phyloP scores from a whole-genome alignment of 1,140 invertebrate genomes.

The Neuroterus valhalla region DNA sequence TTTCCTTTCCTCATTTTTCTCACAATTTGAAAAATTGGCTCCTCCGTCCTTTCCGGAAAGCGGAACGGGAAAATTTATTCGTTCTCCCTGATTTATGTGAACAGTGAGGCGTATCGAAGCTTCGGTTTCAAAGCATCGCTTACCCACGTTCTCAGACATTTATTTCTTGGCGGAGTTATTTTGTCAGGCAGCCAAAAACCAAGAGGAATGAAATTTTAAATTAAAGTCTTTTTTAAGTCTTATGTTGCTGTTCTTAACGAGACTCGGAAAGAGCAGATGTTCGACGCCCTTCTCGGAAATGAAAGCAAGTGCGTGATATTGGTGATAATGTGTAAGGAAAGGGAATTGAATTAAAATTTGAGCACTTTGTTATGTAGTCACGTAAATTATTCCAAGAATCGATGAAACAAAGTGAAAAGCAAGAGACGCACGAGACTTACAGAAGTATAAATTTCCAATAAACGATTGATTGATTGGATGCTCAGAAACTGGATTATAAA shows the following conservation, averaged over 20 bases:
- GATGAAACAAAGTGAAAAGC: neutral
- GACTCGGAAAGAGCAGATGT: conserved; percentile 42
- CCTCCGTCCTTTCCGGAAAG: neutral
- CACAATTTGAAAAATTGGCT: neutral
- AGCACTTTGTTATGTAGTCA: neutral
- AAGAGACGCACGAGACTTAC: neutral
- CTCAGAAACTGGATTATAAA: no score
- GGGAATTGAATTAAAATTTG: neutral
- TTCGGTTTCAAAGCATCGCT: neutral
- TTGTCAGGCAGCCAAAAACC: neutral
- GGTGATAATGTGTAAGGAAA: neutral
- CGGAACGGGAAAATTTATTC: neutral
- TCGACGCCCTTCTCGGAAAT: conserved; percentile 21
- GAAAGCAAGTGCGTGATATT: conserved; percentile 10
- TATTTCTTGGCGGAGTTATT: neutral
- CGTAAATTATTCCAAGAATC: neutral
- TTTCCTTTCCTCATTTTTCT: neutral
- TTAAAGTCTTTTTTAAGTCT: neutral
- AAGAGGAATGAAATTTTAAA: neutral
- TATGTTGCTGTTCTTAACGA: conserved; percentile 26
- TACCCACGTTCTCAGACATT: conserved; percentile 5
- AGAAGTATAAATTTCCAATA: neutral
- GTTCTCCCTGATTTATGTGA: neutral
- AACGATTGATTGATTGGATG: no score
- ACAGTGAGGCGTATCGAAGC: neutral